Evolutionary conservation across 2,797 vertebrate species (phyloP).

Genomic region (Liparis tanakae): DNA sequence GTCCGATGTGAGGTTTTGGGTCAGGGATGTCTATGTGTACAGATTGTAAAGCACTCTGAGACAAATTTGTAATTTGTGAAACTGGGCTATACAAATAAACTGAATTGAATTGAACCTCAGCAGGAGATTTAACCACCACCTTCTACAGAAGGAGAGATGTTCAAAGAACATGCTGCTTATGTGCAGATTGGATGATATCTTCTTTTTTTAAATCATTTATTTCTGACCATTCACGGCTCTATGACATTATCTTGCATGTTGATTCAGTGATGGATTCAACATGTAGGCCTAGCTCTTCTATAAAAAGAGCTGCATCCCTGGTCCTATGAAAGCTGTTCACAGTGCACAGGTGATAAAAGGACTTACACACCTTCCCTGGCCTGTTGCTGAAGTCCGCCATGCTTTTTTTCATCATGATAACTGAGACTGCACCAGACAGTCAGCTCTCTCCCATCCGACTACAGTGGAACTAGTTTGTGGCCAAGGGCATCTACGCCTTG

Average conservation of each 20-base stretch:
- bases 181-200: conserved; percentile 31
- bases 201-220: conserved; percentile 18
- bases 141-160: conserved; percentile 66
- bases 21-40: too few relatives aligned
- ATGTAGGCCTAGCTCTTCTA: conserved; percentile 9
- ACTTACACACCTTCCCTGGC: conserved; percentile 55
- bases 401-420: conserved; percentile 50
- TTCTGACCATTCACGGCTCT: conserved; percentile 12
- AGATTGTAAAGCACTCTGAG: too few relatives aligned
- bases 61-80: too few relatives aligned
- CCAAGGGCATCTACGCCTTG: conserved; percentile 68
- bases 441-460: conserved; percentile 64
- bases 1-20: too few relatives aligned
- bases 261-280: conserved; percentile 44
- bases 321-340: conserved; percentile 33
- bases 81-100: too few relatives aligned
- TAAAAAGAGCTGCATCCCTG: conserved; percentile 20
- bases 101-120: too few relatives aligned
- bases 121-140: conserved; percentile 55
- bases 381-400: conserved; percentile 57
- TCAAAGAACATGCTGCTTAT: conserved; percentile 49
- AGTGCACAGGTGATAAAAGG: conserved; percentile 50
- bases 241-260: conserved; percentile 14
- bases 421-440: conserved; percentile 66
- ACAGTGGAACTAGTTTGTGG: conserved; percentile 70